Base-by-base conservation (phyloP, 2,797 vertebrate species). In the Benthosema pterotum region DNA sequence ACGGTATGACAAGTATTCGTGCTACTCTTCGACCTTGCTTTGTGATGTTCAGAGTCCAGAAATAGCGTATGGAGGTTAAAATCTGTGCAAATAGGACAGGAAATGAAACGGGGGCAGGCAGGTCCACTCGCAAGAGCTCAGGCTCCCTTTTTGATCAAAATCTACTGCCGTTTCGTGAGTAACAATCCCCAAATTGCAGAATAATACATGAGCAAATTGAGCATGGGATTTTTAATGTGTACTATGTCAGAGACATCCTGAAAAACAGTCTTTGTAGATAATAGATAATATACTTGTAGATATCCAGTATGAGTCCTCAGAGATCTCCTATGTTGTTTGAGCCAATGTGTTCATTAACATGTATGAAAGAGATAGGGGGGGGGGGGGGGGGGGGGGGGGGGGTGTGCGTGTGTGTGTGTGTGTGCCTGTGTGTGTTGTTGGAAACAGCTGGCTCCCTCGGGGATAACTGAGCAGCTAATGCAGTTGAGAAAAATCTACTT, bases 401-500 rank as follows among this genome's bases (percentile, higher is more conserved):
- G 22, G 47, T 4, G 43, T 59, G 38, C 42, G 53, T 42, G 14
- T 14, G 52, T 69, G 14, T 5, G 5, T 57, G 22, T 53, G 3
- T 67, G 57, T 69, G 69, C 25, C 59, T 77, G 71, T 65, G 47
- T 47, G 32, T 43, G 65, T 70, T 69, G 58, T 49, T 64, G 45
- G 56, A 65, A 70, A 68, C 58, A 43, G 58, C 52, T 46, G 13
- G 25, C n/a, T 67, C 68, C 71, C 18, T 8, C 1, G 17, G 71
- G 64, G 49, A 56, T 22, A 22, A 52, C 66, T 69, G 57, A 59
- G 77, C 57, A 59, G 66, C 59, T n/a, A 65, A 83, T 75, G 69
- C 63, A 79, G 64, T 72, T 63, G 56, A 79, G 56, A 47, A 57
- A 58, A 72, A 79, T 60, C 68, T 65, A 66, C 32, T 74, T 62